A percentile compares a stretch with the other conserved stretches of the same genome.
Conservation (phyloP, 2,113 vertebrate genomes). For the Lutjanus erythropterus region DNA sequence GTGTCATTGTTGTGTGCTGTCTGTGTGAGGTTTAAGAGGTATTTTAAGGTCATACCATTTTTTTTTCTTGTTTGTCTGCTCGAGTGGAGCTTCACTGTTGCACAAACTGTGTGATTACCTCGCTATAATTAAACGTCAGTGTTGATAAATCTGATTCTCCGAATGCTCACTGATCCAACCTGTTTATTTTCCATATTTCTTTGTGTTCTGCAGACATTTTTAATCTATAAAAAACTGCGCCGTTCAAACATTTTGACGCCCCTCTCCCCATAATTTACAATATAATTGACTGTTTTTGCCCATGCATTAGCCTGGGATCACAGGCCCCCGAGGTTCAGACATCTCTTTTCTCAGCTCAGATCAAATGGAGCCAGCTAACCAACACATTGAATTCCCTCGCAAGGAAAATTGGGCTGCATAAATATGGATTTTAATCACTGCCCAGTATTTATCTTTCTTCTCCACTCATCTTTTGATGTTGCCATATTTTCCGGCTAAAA, state of each 20-base stretch:
- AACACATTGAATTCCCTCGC: slow-evolving; percentile 76
- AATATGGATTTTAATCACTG: slow-evolving; percentile 86
- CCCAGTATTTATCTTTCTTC: slow-evolving; percentile 83
- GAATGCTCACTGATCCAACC: slow-evolving; percentile 48
- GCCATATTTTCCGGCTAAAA: slow-evolving; percentile 72
- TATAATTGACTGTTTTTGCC: slow-evolving; percentile 85
- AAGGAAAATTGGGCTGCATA: slow-evolving; percentile 84
- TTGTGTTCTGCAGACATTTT: slow-evolving; percentile 56
- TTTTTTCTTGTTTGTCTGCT: slow-evolving; percentile 28
- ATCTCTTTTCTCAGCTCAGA: slow-evolving; percentile 79
- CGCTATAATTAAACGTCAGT: slow-evolving; percentile 57
- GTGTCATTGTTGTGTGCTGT: slow-evolving; percentile 31
- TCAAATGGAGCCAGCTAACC: slow-evolving; percentile 84
- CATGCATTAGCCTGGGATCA: slow-evolving; percentile 82
- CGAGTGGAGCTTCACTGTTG: slow-evolving; percentile 25
- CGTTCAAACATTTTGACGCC: slow-evolving; percentile 75
- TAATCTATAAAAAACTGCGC: slow-evolving; percentile 16
- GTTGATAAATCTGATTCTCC: slow-evolving; percentile 48
- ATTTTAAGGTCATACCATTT: slow-evolving; percentile 60
- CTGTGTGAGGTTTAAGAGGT: slow-evolving; percentile 42
- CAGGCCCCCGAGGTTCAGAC: slow-evolving; percentile 80
- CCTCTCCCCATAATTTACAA: slow-evolving; percentile 78
- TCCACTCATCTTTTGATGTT: slow-evolving; percentile 81
- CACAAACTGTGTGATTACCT: slow-evolving; percentile 56
- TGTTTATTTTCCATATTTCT: slow-evolving; percentile 66